Evolutionary conservation across 2,888 invertebrate species (phyloP).

Genomic region (Dasypogon diadema): DNA sequence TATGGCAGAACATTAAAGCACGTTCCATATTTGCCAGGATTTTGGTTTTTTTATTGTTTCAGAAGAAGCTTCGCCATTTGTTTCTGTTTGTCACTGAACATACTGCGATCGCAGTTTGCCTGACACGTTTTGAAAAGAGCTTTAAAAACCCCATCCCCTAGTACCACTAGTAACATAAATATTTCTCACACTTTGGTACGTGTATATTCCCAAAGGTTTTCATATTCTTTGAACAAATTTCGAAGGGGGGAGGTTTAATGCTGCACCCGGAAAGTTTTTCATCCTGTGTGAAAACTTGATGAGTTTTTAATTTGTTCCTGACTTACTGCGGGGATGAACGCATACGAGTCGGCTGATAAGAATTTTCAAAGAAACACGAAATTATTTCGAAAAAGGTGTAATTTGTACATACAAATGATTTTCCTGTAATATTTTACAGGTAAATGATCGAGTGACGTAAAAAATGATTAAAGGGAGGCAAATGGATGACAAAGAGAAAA

Average conservation of each 20-base stretch:
- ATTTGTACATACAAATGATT: conserved; percentile 1
- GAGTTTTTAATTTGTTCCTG: conserved; percentile 10
- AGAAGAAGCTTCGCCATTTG: not conserved
- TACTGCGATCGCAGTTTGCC: not conserved
- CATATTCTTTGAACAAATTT: not conserved
- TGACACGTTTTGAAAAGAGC: not conserved
- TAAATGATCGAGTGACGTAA: not conserved
- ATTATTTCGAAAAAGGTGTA: not conserved
- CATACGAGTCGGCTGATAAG: not conserved
- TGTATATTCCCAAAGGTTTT: not conserved
- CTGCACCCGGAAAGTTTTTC: not conserved
- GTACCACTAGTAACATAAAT: not conserved
- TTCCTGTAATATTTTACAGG: not conserved
- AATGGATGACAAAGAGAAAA: too few relatives aligned
- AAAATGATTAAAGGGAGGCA: not conserved
- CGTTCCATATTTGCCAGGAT: not conserved
- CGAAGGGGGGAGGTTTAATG: not conserved
- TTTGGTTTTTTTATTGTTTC: conserved; percentile 6
- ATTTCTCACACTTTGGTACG: not conserved
- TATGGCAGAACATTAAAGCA: not conserved
- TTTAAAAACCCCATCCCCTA: not conserved
- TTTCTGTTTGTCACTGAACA: not conserved
- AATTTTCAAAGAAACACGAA: not conserved
- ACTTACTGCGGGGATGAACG: not conserved
- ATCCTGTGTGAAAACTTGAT: conserved; percentile 6